Base-by-base conservation (phyloP, 2,113 vertebrate genomes). In the Hucho hucho region DNA sequence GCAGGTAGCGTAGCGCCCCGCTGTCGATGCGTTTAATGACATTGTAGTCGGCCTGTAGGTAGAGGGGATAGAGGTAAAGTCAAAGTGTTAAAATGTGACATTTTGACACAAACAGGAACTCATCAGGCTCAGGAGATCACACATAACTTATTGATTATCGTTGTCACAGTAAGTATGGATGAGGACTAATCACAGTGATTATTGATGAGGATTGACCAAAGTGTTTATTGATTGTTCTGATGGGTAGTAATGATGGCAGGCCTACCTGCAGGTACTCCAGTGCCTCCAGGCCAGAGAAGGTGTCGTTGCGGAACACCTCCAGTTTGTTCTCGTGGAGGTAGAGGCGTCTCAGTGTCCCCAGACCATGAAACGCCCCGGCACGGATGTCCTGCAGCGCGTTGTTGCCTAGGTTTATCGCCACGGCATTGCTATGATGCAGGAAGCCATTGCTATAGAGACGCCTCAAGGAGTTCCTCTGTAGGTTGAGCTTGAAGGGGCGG, bases 281-380 rank as follows among this genome's bases (percentile, higher is more conserved):
- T 85, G 95, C 98, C 89, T 98, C 98, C 86, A 99, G 92, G 18
- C 98, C 97, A 26, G 96, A 92, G 76, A 99, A 99, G 79, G 97
- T 99, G 85, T 99, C 97, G 0, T 99, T 98, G 83, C 95, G 93
- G 93, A 99, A 99, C 90, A 98, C 93, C 87, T 98, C 97, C 85
- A 99, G 91, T 89, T 99, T 99, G 90, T 99, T 99, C 86, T 99
- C 97, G 0, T 99, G 97, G 72, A 99, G 94, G 89, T 99, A 99
- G 58, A 99, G 92, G 79, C 97, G 95, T 86, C 95, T 95, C 75
- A 99, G 92, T 78, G 95, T 94, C 81, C 95, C 95, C 83, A 99
- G 90, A 76, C 97, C 96, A 0, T 97, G 93, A 89, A 99, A 98
- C 71, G 98, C 95, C 83, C 98, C 98, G 0, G 95, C 95, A 88